These are phyloP conservation scores for Marronus borbonicus DNA, from an alignment of 2,888 invertebrate genomes.

Conservation along the genomic window DNA sequence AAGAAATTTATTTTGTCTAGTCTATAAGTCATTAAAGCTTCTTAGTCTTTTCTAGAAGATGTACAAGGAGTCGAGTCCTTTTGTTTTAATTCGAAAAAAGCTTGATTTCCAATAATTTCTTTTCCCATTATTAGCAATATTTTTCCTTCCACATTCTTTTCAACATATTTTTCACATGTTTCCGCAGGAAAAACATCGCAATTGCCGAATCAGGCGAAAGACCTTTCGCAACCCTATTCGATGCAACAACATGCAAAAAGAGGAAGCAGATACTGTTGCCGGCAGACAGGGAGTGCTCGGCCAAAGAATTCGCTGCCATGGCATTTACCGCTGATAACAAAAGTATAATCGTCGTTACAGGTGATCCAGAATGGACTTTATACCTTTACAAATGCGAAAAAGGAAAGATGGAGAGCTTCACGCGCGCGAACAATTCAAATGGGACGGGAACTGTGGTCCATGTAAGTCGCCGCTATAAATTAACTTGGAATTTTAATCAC, in stretches of 20 bases:
- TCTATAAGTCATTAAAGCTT: no score
- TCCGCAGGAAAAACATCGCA: slow-evolving; percentile 77
- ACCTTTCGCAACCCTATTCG: slow-evolving; percentile 81
- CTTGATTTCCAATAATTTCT: no score
- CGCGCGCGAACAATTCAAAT: slow-evolving; percentile 81
- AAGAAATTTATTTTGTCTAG: no score
- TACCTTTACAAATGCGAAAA: slow-evolving; percentile 88
- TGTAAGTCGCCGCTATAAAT: slow-evolving; percentile 62
- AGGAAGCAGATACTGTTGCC: slow-evolving; percentile 76
- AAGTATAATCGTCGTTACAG: slow-evolving; percentile 84
- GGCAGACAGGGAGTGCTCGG: slow-evolving; percentile 67
- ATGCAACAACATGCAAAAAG: slow-evolving; percentile 79
- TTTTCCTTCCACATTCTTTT: neutral
- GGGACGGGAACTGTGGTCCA: slow-evolving; percentile 79
- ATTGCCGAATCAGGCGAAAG: slow-evolving; percentile 77
- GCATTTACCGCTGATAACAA: slow-evolving; percentile 89
- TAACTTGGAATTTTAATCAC: neutral
- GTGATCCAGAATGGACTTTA: slow-evolving; percentile 87
- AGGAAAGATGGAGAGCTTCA: slow-evolving; percentile 83
- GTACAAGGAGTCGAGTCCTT: no score
- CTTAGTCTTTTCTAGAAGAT: no score
- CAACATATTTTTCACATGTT: neutral
- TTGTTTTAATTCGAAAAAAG: no score
- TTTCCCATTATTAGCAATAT: no score
- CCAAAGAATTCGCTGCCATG: slow-evolving; percentile 80